phyloP scores from a whole-genome alignment of 2,113 vertebrate species.

The Mugil cephalus region DNA sequence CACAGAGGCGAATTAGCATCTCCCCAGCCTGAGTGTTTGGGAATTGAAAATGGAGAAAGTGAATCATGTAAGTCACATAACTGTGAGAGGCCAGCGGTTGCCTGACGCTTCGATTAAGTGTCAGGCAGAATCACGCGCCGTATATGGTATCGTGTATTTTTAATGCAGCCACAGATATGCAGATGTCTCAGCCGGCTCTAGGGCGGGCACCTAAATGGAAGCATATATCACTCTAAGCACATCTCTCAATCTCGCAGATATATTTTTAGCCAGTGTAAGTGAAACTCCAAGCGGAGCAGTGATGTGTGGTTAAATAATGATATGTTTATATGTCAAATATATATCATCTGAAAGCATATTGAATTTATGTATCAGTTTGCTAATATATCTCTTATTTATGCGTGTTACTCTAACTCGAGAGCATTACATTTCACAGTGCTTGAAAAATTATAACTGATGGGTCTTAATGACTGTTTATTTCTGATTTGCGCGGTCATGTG shows the following conservation, averaged over 20 bases:
- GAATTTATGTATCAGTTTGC: background rate
- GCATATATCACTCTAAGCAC: background rate
- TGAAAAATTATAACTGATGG: background rate
- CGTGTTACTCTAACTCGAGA: no score
- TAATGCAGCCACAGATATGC: constrained; percentile 3
- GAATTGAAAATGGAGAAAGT: constrained; percentile 22
- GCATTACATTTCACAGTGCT: no score
- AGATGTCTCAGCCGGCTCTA: background rate
- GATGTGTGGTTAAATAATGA: background rate
- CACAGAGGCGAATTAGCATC: constrained; percentile 36
- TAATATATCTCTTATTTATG: no score
- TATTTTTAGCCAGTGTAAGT: background rate
- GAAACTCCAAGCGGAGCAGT: background rate
- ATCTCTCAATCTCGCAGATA: background rate
- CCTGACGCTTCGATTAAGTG: background rate
- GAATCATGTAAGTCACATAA: constrained; percentile 20
- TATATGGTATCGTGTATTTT: background rate
- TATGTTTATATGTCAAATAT: no score
- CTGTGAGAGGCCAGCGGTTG: constrained; percentile 22
- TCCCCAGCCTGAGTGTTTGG: constrained; percentile 10
- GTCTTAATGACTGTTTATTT: background rate
- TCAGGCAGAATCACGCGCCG: background rate
- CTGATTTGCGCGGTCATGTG: background rate
- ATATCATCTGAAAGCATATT: background rate
- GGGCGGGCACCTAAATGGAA: background rate